Evolutionary conservation across 64 coral and sea anemone species (phyloP), one percentile per base, ranked within the genome.

Genomic region (Pocillopora damicornis): DNA sequence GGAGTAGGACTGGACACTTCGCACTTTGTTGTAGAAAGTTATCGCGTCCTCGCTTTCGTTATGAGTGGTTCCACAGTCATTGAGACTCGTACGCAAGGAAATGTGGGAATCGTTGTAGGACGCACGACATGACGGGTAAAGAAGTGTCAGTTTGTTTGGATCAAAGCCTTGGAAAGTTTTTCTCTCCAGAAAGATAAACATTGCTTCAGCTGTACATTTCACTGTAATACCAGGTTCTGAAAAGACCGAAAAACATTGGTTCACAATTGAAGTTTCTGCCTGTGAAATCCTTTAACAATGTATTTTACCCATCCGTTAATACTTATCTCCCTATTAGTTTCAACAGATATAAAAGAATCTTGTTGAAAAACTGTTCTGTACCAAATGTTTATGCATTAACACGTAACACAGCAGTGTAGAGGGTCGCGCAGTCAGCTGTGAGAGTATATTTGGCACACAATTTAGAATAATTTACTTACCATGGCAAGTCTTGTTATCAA

Each of bases 21-120:
- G 74, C 34, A 88, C 86, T 87, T 76, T 9, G 75, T 88, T 88
- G 30, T 88, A 26, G 76, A 78, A 89, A 10, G 87, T 89, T n/a
- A 89, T 79, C 2, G 75, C 77, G 76, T 89, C 87, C 15, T 77
- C 60, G 59, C 75, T 89, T 63, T 89, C 73, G 13, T 79, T 79
- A 58, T 65, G 45, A 20, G 61, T 89, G 5, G 87, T 89, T 35
- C 37, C 61, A 51, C 87, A 89, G 34, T 56, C 61, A 22, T 89
- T 89, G 4, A 89, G 20, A 22, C 37, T 25, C 15, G 87, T 89
- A 13, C 38, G 62, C 13, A 89, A 63, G 59, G 30, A 68, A 37
- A 89, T 89, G 75, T 36, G 76, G 59, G 38, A 59, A 68, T 66
- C 76, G 65, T 64, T 89, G 9, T 57, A 76, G 23, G 61, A 17